A percentile compares a stretch with the other conserved stretches of the same genome.
Conservation (phyloP, 2,113 vertebrate species). For the Corydoras maculifer region DNA sequence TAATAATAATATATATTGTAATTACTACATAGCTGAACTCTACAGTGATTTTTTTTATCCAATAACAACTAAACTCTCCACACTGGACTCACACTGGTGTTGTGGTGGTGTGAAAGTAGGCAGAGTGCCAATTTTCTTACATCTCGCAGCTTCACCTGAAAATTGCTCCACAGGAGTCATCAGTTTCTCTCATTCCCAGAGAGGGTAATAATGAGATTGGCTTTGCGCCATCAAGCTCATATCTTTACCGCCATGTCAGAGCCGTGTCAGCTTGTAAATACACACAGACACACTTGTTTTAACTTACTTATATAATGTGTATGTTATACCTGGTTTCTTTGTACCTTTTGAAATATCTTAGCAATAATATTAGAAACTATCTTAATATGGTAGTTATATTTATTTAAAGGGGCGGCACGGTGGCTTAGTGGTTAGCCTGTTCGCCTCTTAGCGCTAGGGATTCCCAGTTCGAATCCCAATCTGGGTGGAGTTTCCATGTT, state of each 20-base stretch:
- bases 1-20: no score
- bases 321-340: no score
- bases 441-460: no score
- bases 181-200: slow-evolving; percentile 40
- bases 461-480: no score
- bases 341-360: background rate
- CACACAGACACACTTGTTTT: slow-evolving; percentile 33
- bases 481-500: no score
- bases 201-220: slow-evolving; percentile 45
- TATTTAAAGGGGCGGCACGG: no score
- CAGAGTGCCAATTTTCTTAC: no score
- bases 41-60: background rate
- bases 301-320: background rate
- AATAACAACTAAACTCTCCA: background rate
- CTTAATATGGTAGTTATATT: no score
- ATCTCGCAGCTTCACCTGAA: slow-evolving; percentile 14
- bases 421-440: no score
- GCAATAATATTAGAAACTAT: no score
- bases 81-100: slow-evolving; percentile 1
- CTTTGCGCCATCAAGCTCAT: slow-evolving; percentile 42
- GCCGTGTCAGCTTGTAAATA: slow-evolving; percentile 45
- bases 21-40: background rate
- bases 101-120: no score
- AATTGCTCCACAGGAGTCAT: slow-evolving; percentile 37
- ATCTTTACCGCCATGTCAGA: slow-evolving; percentile 32